Evolutionary conservation across 2,113 vertebrate species (phyloP).

Genomic region (Upupa epops): DNA sequence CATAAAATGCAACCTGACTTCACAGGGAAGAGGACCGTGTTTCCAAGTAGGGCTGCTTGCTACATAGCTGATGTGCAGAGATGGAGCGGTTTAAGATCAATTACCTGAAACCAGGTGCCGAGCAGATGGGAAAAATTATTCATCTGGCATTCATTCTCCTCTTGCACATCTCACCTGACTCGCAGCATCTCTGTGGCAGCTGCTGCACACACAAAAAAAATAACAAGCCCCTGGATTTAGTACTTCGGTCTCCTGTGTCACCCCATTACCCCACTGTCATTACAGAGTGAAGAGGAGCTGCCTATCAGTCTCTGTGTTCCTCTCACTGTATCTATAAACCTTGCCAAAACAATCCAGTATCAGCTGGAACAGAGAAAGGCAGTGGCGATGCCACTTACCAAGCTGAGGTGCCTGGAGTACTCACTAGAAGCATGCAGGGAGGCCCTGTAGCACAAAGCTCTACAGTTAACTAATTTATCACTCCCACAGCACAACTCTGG

Average conservation of each 20-base stretch:
- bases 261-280: too few relatives aligned
- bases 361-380: background rate
- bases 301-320: background rate
- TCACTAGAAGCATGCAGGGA: background rate
- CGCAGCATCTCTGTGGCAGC: background rate
- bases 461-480: background rate
- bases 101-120: constrained; percentile 29
- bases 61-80: background rate
- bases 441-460: background rate
- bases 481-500: background rate
- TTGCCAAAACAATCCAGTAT: background rate
- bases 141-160: background rate
- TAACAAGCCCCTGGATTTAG: background rate
- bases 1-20: background rate
- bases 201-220: background rate
- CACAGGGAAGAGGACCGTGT: background rate
- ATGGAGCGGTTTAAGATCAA: background rate
- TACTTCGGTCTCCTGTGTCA: fast-evolving
- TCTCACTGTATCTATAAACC: background rate
- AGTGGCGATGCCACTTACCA: background rate
- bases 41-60: background rate
- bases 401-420: background rate
- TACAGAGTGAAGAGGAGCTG: background rate
- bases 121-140: constrained; percentile 9
- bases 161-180: constrained; percentile 22